phyloP scores from a whole-genome alignment of 1,140 invertebrate genomes.

The Trichonephila clavata region DNA sequence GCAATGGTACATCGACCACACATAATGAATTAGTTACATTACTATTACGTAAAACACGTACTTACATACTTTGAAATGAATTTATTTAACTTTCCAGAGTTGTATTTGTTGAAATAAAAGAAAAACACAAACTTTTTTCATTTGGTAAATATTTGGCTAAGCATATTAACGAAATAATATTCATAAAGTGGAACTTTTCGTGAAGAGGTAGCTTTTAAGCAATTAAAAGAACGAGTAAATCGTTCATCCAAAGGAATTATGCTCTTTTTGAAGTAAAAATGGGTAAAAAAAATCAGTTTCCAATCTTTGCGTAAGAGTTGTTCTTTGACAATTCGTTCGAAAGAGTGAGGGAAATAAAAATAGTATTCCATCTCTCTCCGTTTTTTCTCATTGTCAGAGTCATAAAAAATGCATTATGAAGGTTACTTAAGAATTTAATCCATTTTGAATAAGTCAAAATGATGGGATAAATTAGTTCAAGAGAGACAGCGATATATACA shows the following conservation, averaged over 20 bases:
- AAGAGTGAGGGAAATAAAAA: not conserved
- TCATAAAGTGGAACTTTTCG: not conserved
- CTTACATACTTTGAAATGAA: too few relatives aligned
- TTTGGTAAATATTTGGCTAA: not conserved
- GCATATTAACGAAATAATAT: not conserved
- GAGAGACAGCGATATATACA: not conserved
- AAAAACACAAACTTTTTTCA: not conserved
- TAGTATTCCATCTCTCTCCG: not conserved
- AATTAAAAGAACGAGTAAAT: conserved; percentile 15
- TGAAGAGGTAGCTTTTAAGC: not conserved
- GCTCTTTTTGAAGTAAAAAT: not conserved
- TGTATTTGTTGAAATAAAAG: too few relatives aligned
- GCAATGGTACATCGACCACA: too few relatives aligned
- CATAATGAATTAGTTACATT: too few relatives aligned
- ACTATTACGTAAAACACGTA: too few relatives aligned
- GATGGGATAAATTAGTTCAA: conserved; percentile 28
- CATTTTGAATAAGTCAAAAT: conserved; percentile 37
- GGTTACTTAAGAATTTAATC: conserved; percentile 25
- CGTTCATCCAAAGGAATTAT: not conserved
- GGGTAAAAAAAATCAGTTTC: not conserved
- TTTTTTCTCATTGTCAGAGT: not conserved
- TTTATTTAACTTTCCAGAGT: too few relatives aligned
- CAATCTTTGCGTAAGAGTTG: not conserved
- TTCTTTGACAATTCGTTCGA: not conserved
- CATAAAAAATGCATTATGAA: conserved; percentile 10